Base-by-base conservation (phyloP, 2,797 vertebrate genomes). In the Leptatherina wallacei region DNA sequence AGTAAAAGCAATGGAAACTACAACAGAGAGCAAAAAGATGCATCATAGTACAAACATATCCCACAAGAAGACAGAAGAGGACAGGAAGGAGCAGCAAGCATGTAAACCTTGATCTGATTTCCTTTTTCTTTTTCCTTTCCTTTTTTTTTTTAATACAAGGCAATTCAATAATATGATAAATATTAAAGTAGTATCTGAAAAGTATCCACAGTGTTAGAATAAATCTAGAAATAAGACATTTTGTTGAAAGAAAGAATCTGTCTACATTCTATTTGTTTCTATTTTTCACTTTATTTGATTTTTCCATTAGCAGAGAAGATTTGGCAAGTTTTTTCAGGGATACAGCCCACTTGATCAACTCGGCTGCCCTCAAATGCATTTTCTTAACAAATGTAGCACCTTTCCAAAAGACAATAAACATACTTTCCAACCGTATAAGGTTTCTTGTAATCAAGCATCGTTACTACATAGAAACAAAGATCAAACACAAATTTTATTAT, bases 1-100 rank as follows among this genome's bases (percentile, higher is more conserved):
- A 81, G 40, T 35, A 10, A 79, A 78, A 85, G 85, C 65, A 77
- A 65, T 80, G 74, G 67, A 13, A 68, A 59, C 18, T 40, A 74
- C 29, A 78, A 24, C 57, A 42, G 61, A 63, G 29, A 65, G 33
- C 49, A 61, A 73, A 49, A 42, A 64, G n/a, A 88, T 73, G 30
- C 13, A 56, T 56, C 29, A 30, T 56, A 78, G 47, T n/a, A 59
- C 49, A 76, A 49, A 71, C 40, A 71, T 24, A 52, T 69, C 54
- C 36, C 38, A 47, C 2, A 2, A 20, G 59, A 61, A 9, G 29
- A 67, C 3, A 61, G 65, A 44, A 67, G 20, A 59, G 47, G 51
- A 78, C 24, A 62, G 27, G 33, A 22, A n/a, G 61, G 32, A 59
- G 3, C 18, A 74, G 16, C 0, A 51, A 14, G 20, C 29, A n/a